Percentiles rank a stretch among this genome's conserved stretches.
phyloP scores from a whole-genome alignment of 2,113 vertebrate species.

The Nansenia antarctica region DNA sequence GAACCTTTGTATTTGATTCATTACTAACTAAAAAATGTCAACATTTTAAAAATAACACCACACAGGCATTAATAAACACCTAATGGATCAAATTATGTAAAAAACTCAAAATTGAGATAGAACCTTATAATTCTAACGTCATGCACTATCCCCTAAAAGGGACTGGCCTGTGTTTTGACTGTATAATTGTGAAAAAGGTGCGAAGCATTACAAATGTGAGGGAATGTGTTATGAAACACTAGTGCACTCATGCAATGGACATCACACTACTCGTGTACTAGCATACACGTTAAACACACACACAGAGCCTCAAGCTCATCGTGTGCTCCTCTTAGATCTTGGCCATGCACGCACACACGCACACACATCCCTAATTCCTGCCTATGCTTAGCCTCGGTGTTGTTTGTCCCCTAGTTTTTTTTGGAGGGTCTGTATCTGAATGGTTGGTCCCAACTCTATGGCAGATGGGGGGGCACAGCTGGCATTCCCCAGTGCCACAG shows the following conservation, averaged over 20 bases:
- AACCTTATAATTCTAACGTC: no score
- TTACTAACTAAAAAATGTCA: no score
- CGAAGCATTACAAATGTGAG: not conserved
- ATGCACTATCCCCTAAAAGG: no score
- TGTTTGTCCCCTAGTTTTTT: slow-evolving; percentile 28
- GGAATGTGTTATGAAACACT: not conserved
- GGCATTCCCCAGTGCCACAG: slow-evolving; percentile 54
- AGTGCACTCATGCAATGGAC: slow-evolving; percentile 1
- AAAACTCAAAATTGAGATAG: no score
- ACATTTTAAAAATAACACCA: no score
- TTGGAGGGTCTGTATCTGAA: slow-evolving; percentile 17
- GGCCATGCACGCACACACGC: slow-evolving; percentile 7
- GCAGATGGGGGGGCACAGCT: slow-evolving; percentile 70
- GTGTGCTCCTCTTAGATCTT: not conserved
- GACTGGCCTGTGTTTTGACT: no score
- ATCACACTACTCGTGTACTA: slow-evolving; percentile 5
- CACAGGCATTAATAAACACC: no score
- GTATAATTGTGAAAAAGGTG: not conserved
- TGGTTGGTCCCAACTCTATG: slow-evolving; percentile 20
- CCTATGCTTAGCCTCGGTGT: slow-evolving; percentile 4
- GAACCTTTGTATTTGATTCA: no score
- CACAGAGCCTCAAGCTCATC: not conserved
- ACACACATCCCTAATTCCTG: not conserved
- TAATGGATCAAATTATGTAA: no score
- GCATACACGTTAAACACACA: slow-evolving; percentile 28